Evolutionary conservation across 2,888 invertebrate species (phyloP), one percentile per base, ranked within the genome.

Genomic region (Athalia cordata): DNA sequence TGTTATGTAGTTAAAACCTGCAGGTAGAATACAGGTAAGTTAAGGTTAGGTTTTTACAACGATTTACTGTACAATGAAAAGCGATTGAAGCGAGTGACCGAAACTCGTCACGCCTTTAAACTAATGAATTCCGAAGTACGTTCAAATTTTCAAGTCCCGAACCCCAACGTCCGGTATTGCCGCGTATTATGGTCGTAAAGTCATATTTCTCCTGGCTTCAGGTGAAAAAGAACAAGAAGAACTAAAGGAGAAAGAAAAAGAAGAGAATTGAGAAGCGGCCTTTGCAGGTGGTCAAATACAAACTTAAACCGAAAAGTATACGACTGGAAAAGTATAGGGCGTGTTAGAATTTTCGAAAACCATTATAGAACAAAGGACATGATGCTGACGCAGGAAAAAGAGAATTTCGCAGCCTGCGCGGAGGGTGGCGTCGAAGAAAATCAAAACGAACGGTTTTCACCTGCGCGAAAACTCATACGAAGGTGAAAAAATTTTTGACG

Each of bases 61-160:
- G 68, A 55, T 29, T 52, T 52, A 55, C 29, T 68, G 50, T 68
- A 68, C 68, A 9, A 68, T 29, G 11, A 50, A 52, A n/a, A 55
- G 55, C 9, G 55, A n/a, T 11, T n/a, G n/a, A 55, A 6, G 55
- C 55, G 55, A 9, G 7, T 11, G 55, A n/a, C 55, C 11, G n/a
- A 4, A 5, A 9, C 6, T 29, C 68, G 68, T 68, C 68, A 68
- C 68, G 68, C 52, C 68, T 68, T 55, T n/a, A 43, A 11, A 7
- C 6, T 67, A 67, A 68, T 55, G 68, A 52, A 68, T 68, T 68
- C 43, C 29, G 11, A 68, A 68, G 43, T 68, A 50, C 52, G 52
- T 52, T 52, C 52, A 52, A 52, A 52, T 29, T 29, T 52, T 52
- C 52, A 11, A 9, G 52, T 11, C 52, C 52, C 8, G 11, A 52